Evolutionary conservation across 2,888 invertebrate genomes (phyloP).

Genomic region (Philhelius pedissequus): DNA sequence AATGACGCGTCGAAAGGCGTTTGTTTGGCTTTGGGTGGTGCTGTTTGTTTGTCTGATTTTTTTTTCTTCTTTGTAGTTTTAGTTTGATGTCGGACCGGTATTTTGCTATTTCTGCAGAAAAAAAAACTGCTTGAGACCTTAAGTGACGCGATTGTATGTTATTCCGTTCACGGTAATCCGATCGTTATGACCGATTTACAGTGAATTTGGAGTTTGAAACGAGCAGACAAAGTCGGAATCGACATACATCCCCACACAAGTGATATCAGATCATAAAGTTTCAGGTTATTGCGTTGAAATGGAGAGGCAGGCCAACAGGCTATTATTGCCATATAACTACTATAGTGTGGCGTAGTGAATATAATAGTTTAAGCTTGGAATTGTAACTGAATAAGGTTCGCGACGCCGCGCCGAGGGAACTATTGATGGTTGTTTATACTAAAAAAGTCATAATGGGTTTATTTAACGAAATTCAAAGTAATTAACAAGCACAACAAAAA

Average conservation of each 20-base stretch:
- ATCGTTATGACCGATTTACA: constrained; percentile 64
- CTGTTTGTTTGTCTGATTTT: not conserved
- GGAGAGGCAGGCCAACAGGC: constrained; percentile 39
- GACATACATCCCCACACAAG: not conserved
- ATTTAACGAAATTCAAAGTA: not conserved
- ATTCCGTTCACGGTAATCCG: constrained; percentile 63
- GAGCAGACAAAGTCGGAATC: not conserved
- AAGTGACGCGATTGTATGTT: constrained; percentile 46
- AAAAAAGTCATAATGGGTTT: not conserved
- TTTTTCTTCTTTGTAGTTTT: not conserved
- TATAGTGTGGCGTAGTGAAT: constrained; percentile 4
- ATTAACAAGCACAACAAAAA: not conserved
- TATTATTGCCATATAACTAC: constrained; percentile 8
- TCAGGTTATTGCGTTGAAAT: constrained; percentile 58
- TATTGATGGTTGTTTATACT: not conserved
- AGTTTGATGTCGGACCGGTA: constrained; percentile 5
- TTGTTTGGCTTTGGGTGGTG: constrained; percentile 23
- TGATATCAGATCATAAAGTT: constrained; percentile 53
- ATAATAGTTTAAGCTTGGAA: constrained; percentile 1
- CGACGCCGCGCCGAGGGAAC: constrained; percentile 7
- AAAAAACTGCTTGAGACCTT: constrained; percentile 46
- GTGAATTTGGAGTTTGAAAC: constrained; percentile 53
- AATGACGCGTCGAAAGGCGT: constrained; percentile 13
- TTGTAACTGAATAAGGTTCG: constrained; percentile 53
- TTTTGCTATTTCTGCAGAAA: constrained; percentile 51